Base-by-base conservation (phyloP, 2,113 vertebrate species). In the Cacatua alba region DNA sequence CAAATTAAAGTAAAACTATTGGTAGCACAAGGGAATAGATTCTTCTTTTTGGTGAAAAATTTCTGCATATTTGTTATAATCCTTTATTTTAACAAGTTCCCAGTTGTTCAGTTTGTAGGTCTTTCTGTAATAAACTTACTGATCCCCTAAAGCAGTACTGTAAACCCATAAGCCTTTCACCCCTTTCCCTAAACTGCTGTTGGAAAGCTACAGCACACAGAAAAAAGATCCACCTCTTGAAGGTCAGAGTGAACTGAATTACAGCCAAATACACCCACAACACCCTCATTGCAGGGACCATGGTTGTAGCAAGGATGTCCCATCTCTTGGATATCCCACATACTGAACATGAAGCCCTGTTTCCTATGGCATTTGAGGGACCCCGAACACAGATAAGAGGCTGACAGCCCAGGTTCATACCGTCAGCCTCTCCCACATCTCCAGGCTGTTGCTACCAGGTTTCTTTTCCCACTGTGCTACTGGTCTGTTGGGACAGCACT, bases 191-290 rank as follows among this genome's bases (percentile, higher is more conserved):
- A 21, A 74, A 71, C 4, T 78, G 51, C n/a, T 74, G 55, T 53
- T 37, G 68, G 21, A 49, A 81, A 81, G 13, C n/a, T 69, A 46
- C 53, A 59, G 52, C 71, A 28, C 24, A 4, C 14, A 35, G 41
- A 11, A 44, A 39, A 25, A 29, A 39, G 65, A 28, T 43, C 20
- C 69, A 28, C 33, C 17, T 43, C 31, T n/a, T 29, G 82, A n/a
- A 78, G 60, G 68, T 19, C 64, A n/a, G 82, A 18, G 59, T 0
- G 26, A 39, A 4, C 9, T n/a, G 59, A 26, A 9, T 3, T 1
- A 0, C 6, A 71, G 29, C 25, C 10, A 4, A 8, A 4, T 1
- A 1, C 31, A 15, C 0, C 70, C 44, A 24, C 74, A 10, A 0
- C 2, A 2, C 24, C 53, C 13, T 70, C 41, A 0, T 4, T 29